phyloP scores from a whole-genome alignment of 2,113 vertebrate genomes.

The Castor canadensis region DNA sequence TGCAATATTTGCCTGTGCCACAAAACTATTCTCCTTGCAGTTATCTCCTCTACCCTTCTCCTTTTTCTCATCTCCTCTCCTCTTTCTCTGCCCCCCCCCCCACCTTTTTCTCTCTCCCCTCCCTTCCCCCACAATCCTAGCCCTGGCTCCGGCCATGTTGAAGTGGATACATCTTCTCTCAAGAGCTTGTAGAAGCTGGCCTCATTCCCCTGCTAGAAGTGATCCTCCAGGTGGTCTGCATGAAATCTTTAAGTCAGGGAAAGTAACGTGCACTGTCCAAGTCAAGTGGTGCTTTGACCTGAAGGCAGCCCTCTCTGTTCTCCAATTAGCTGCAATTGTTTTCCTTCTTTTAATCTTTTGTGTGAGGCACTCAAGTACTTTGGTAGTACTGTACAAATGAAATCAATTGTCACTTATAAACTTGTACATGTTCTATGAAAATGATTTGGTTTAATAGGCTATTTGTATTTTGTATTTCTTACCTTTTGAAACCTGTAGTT shows the following conservation, averaged over 20 bases:
- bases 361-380: conserved; percentile 29
- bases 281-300: neutral
- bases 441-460: conserved; percentile 9
- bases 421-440: neutral
- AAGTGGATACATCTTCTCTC: neutral
- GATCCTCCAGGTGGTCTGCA: neutral
- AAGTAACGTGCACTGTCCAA: neutral
- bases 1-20: neutral
- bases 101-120: too few relatives aligned
- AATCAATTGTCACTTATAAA: neutral
- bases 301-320: neutral
- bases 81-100: too few relatives aligned
- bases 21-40: neutral
- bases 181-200: neutral
- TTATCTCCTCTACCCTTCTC: neutral
- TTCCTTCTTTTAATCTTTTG: conserved; percentile 30
- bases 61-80: too few relatives aligned
- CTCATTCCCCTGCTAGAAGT: neutral
- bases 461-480: conserved; percentile 37
- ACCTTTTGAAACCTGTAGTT: conserved; percentile 36
- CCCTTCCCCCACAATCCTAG: neutral
- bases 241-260: neutral
- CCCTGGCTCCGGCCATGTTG: neutral
- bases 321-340: conserved; percentile 13
- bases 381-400: neutral